Percentiles rank a stretch among this genome's conserved stretches.
phyloP scores from a whole-genome alignment of 1,140 invertebrate species.

The Anastrepha obliqua region DNA sequence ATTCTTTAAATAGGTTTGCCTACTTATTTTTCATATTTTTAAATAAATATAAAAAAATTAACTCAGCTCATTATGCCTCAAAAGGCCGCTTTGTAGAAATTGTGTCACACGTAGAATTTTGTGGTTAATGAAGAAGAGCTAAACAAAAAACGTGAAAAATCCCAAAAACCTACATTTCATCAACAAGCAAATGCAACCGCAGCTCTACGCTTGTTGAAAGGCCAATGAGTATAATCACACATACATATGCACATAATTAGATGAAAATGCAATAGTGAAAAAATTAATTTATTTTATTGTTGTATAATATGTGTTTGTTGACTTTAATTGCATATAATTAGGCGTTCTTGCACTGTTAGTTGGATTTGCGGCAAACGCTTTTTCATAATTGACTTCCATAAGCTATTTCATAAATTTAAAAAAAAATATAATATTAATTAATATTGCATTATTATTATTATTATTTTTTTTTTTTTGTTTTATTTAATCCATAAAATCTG shows the following conservation, averaged over 20 bases:
- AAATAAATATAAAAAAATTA: not conserved
- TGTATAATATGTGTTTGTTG: no score
- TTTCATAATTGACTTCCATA: not conserved
- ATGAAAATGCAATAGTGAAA: not conserved
- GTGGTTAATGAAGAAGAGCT: not conserved
- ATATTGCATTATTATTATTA: no score
- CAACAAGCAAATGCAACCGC: not conserved
- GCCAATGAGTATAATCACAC: not conserved
- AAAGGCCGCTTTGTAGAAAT: not conserved
- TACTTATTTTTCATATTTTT: no score
- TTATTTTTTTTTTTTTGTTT: no score
- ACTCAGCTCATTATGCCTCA: not conserved
- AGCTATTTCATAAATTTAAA: not conserved
- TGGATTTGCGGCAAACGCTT: not conserved
- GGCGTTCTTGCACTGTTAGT: not conserved
- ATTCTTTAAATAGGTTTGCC: no score
- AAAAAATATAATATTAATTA: not conserved
- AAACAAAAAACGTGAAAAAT: not conserved
- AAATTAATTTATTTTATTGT: not conserved
- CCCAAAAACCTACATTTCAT: not conserved
- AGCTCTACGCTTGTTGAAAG: not conserved
- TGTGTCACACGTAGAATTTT: not conserved
- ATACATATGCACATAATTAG: not conserved
- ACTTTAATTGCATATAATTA: conserved; percentile 37
- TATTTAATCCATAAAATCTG: no score